Conservation (phyloP, 2,888 invertebrate species). For the Lutraria lutraria region DNA sequence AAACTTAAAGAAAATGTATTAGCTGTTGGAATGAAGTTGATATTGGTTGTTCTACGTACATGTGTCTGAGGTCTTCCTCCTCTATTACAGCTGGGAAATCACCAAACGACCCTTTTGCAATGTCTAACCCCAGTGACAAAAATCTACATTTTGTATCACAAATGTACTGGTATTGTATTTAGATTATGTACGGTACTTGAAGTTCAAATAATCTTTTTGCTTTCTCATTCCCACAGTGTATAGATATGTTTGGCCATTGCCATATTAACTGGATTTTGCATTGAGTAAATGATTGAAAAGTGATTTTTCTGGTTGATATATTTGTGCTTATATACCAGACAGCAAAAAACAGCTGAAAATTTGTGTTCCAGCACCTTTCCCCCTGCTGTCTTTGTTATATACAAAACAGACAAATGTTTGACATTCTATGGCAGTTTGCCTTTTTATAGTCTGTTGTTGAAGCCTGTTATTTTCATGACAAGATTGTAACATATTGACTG, state of each 20-base stretch:
- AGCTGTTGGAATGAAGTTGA: too few relatives aligned
- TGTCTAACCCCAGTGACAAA: too few relatives aligned
- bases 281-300: not conserved
- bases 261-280: not conserved
- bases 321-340: slow-evolving; percentile 5
- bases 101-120: too few relatives aligned
- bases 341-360: not conserved
- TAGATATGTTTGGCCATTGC: not conserved
- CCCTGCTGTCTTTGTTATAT: not conserved
- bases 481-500: not conserved
- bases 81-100: too few relatives aligned
- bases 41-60: too few relatives aligned
- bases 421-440: slow-evolving; percentile 18
- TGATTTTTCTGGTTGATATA: not conserved
- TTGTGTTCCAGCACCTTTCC: not conserved
- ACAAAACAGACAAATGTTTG: slow-evolving; percentile 8
- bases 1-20: too few relatives aligned
- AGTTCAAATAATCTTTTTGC: too few relatives aligned
- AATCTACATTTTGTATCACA: too few relatives aligned
- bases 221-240: not conserved
- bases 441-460: slow-evolving; percentile 5
- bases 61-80: too few relatives aligned
- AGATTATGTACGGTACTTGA: too few relatives aligned
- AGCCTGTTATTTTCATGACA: not conserved
- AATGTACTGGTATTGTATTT: too few relatives aligned